A percentile compares a stretch with the other conserved stretches of the same genome.
Evolutionary conservation across 1,140 invertebrate genomes (phyloP).

Genomic region (Solen grandis): DNA sequence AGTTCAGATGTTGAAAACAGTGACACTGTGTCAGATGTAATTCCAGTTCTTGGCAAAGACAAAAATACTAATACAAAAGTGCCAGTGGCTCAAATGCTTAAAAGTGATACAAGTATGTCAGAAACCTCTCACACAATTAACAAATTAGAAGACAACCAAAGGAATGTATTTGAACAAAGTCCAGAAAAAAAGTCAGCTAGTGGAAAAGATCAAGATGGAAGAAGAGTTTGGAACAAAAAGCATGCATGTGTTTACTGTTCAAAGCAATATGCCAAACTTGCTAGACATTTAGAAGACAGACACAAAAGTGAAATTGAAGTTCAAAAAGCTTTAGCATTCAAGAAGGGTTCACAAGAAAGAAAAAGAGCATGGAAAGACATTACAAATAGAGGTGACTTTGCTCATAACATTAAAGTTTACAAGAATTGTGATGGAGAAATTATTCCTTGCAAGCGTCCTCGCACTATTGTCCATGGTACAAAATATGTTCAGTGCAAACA

Average conservation of each 20-base stretch:
- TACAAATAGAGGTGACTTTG: slow-evolving; percentile 26
- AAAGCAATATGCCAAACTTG: slow-evolving; percentile 26
- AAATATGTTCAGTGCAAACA: slow-evolving; percentile 8
- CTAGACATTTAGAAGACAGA: slow-evolving; percentile 23
- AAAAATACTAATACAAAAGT: too few species aligned
- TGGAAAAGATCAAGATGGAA: slow-evolving; percentile 15
- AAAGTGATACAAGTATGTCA: too few species aligned
- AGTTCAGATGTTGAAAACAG: too few species aligned
- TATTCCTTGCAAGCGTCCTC: slow-evolving; percentile 17
- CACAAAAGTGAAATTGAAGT: slow-evolving; percentile 25
- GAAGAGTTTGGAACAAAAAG: slow-evolving; percentile 36
- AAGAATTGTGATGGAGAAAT: slow-evolving; percentile 27
- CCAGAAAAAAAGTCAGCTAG: too few species aligned
- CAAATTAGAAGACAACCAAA: too few species aligned
- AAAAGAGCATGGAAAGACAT: slow-evolving; percentile 25
- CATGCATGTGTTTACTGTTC: slow-evolving; percentile 24
- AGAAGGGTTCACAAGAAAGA: slow-evolving; percentile 17
- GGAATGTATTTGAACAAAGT: slow-evolving; percentile 13
- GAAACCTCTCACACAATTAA: too few species aligned
- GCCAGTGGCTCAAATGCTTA: too few species aligned
- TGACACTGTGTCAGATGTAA: too few species aligned
- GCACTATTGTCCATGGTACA: background rate
- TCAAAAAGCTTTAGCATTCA: slow-evolving; percentile 33
- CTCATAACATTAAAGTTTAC: slow-evolving; percentile 19
- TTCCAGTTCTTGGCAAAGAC: too few species aligned